Conservation (phyloP, 2,113 vertebrate genomes). For the Vidua chalybeata region DNA sequence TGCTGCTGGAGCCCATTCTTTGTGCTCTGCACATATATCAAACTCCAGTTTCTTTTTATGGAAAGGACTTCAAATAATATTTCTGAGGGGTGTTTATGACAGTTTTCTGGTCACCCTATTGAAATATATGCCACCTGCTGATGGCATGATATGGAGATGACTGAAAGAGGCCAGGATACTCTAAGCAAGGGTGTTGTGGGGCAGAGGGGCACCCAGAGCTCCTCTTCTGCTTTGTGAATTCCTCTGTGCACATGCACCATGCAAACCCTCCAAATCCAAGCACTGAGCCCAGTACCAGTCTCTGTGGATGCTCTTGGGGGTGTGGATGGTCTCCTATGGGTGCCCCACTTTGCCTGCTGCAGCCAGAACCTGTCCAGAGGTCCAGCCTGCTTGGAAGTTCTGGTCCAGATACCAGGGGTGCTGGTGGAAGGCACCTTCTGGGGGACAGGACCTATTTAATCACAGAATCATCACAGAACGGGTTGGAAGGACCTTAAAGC, state of each 20-base stretch:
- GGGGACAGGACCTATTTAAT: neutral
- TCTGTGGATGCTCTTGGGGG: neutral
- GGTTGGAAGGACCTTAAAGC: neutral
- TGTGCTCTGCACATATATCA: neutral
- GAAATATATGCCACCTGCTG: neutral
- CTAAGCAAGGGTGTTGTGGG: neutral
- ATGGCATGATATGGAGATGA: fast-evolving
- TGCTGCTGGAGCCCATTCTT: neutral
- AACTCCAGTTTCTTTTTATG: neutral
- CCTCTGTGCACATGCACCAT: fast-evolving
- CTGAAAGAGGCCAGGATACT: neutral
- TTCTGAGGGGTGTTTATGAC: neutral
- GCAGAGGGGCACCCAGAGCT: neutral
- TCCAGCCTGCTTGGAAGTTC: neutral
- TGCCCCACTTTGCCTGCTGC: neutral
- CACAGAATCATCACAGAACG: neutral
- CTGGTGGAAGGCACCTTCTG: neutral
- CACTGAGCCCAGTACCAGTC: fast-evolving
- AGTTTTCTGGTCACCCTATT: neutral
- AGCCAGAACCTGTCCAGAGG: too few species aligned
- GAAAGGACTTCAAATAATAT: neutral
- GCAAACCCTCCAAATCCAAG: neutral
- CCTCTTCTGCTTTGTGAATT: neutral
- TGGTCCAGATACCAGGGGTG: neutral
- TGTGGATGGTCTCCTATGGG: neutral